These are phyloP conservation scores for Sebastes itinus DNA, from an alignment of 2,797 vertebrate genomes.

Conservation along the genomic window DNA sequence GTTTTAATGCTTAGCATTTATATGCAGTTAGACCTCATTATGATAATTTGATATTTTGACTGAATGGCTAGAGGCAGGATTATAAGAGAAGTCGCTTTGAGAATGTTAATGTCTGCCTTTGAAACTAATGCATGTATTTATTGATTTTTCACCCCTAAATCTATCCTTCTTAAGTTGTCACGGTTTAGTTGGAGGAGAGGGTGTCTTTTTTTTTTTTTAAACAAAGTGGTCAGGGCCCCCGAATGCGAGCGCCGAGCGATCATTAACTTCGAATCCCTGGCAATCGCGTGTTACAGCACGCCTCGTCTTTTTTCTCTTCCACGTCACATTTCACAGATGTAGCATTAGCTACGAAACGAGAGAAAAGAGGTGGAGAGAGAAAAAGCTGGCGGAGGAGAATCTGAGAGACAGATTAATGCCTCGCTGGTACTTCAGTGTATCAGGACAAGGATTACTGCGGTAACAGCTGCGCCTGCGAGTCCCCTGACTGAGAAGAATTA, in stretches of 20 bases:
- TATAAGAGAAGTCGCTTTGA: constrained; percentile 74
- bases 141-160: constrained; percentile 79
- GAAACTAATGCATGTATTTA: constrained; percentile 84
- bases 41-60: constrained; percentile 87
- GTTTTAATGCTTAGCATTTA: constrained; percentile 83
- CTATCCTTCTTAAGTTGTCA: constrained; percentile 81
- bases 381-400: constrained; percentile 77
- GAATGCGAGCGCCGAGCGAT: constrained; percentile 44
- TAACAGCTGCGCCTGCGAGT: constrained; percentile 97
- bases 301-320: constrained; percentile 65
- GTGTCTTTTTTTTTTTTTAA: constrained; percentile 11
- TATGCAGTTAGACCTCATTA: constrained; percentile 86
- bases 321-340: constrained; percentile 86
- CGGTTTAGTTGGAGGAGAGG: constrained; percentile 45
- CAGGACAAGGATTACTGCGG: constrained; percentile 92
- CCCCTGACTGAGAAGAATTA: constrained; percentile 99
- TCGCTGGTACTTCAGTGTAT: constrained; percentile 90
- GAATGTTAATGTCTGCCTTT: constrained; percentile 83
- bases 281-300: constrained; percentile 22
- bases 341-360: constrained; percentile 71
- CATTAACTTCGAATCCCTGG: constrained; percentile 51
- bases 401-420: constrained; percentile 90
- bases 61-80: constrained; percentile 82
- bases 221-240: constrained; percentile 68
- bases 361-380: constrained; percentile 37